Evolutionary conservation across 1,140 invertebrate genomes (phyloP).

Genomic region (Caenorhabditis elegans): WBcel235 BX284602.5:10017001-10017500

Average conservation of each 20-base stretch:
- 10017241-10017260: background rate
- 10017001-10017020: too few species aligned
- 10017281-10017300: conserved; percentile 19
- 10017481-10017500: background rate
- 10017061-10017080: too few species aligned
- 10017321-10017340: conserved; percentile 13
- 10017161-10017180: background rate
- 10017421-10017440: background rate
- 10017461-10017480: too few species aligned
- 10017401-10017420: background rate
- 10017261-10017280: conserved; percentile 10
- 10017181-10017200: background rate
- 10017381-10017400: conserved; percentile 11
- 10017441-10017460: too few species aligned
- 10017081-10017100: too few species aligned
- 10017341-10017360: conserved; percentile 23
- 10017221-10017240: background rate
- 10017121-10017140: background rate
- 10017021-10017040: too few species aligned
- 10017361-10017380: background rate
- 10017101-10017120: background rate
- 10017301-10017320: background rate
- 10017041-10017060: too few species aligned
- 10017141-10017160: background rate
- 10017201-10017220: background rate